Conservation (phyloP, 2,113 vertebrate genomes). For the Pedionomus torquatus region DNA sequence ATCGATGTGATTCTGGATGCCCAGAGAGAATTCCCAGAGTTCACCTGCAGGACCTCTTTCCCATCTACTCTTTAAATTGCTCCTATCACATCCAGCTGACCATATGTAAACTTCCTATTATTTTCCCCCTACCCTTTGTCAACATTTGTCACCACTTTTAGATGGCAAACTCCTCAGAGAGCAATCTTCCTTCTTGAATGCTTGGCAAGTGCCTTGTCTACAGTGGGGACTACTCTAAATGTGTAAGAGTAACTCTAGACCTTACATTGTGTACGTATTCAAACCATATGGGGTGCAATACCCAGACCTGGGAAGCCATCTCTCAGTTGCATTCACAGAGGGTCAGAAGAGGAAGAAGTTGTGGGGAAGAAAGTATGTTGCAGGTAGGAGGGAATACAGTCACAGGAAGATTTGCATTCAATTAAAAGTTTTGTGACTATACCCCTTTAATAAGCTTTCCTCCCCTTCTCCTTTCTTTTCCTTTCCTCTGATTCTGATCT, state of each 20-base stretch:
- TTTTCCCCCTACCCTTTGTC: background rate
- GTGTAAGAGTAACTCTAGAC: background rate
- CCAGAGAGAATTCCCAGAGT: background rate
- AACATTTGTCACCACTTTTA: background rate
- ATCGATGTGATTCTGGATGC: background rate
- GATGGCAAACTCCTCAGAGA: background rate
- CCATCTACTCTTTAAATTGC: background rate
- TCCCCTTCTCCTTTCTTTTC: background rate
- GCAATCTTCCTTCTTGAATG: background rate
- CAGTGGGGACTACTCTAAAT: background rate
- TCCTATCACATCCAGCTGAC: background rate
- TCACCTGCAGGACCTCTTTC: background rate
- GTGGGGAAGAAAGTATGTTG: background rate
- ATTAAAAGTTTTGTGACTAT: background rate
- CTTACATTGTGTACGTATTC: background rate
- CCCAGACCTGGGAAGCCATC: background rate
- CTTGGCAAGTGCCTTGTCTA: background rate
- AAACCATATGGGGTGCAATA: background rate
- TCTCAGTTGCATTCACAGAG: background rate
- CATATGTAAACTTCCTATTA: background rate
- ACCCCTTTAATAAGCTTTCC: constrained; percentile 1
- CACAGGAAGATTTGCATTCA: background rate
- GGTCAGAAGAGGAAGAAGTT: background rate
- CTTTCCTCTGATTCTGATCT: background rate
- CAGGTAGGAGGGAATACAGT: background rate